Conservation (phyloP, 2,113 vertebrate genomes). For the Cyphomyrus discorhynchus region DNA sequence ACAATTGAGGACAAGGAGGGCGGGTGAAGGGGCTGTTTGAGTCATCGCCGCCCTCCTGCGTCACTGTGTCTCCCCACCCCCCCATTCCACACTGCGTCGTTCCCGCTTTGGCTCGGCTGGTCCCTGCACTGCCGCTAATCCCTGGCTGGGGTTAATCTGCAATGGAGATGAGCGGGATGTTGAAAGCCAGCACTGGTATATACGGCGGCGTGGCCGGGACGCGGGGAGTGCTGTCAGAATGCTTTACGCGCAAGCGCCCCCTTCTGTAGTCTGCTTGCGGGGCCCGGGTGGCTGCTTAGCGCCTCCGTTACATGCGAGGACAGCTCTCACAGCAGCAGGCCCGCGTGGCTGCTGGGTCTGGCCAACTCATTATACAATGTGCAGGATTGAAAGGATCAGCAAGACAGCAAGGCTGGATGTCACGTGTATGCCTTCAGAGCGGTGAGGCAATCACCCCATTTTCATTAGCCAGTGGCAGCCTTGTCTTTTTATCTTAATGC, state of each 20-base stretch:
- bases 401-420: neutral
- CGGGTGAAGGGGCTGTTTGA: slow-evolving; percentile 16
- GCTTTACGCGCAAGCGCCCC: neutral
- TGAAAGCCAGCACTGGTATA: neutral
- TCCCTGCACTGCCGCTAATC: slow-evolving; percentile 34
- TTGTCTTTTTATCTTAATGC: neutral
- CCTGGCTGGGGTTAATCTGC: slow-evolving; percentile 27
- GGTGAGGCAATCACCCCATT: neutral
- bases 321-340: neutral
- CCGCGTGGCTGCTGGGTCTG: no score
- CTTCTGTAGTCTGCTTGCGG: neutral
- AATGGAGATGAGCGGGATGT: slow-evolving; percentile 18
- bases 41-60: neutral
- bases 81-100: neutral
- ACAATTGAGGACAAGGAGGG: neutral
- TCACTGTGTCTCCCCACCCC: neutral
- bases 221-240: neutral
- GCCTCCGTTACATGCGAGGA: neutral
- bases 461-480: neutral
- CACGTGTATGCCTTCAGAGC: no score
- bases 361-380: neutral
- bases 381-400: neutral
- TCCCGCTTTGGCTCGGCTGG: neutral
- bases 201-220: neutral
- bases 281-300: neutral